Evolutionary conservation across 2,888 invertebrate genomes (phyloP).

Genomic region (Mechanitis messenoides): DNA sequence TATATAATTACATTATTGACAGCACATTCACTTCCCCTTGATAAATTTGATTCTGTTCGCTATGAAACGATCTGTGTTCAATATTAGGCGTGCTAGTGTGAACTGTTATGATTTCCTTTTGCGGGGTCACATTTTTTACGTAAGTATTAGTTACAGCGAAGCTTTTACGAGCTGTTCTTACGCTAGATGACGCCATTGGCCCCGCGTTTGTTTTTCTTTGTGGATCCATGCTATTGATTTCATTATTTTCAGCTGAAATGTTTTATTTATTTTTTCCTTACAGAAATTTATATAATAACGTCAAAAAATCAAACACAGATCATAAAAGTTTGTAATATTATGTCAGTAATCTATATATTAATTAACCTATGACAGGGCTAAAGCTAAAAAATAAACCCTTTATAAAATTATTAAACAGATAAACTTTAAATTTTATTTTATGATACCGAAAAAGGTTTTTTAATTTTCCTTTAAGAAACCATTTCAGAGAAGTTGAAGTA

Average conservation of each 20-base stretch:
- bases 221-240: conserved; percentile 47
- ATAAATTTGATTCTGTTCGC: conserved; percentile 57
- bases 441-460: too few species aligned
- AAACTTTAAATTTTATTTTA: too few species aligned
- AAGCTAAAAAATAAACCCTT: too few species aligned
- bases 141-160: conserved; percentile 42
- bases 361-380: too few species aligned
- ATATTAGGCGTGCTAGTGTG: conserved; percentile 57
- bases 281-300: conserved; percentile 1
- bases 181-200: conserved; percentile 52
- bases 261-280: background rate
- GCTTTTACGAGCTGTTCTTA: conserved; percentile 50
- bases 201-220: conserved; percentile 52
- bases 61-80: conserved; percentile 47
- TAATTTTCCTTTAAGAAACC: too few species aligned
- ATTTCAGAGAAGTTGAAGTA: too few species aligned
- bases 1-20: conserved; percentile 55
- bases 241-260: conserved; percentile 9
- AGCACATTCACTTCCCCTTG: conserved; percentile 63
- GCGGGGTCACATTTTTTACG: conserved; percentile 36
- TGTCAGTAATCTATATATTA: too few species aligned
- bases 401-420: too few species aligned
- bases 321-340: background rate
- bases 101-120: conserved; percentile 58
- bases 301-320: background rate